Evolutionary conservation across 2,888 invertebrate genomes (phyloP).

Genomic region (Drosophila affinis): DNA sequence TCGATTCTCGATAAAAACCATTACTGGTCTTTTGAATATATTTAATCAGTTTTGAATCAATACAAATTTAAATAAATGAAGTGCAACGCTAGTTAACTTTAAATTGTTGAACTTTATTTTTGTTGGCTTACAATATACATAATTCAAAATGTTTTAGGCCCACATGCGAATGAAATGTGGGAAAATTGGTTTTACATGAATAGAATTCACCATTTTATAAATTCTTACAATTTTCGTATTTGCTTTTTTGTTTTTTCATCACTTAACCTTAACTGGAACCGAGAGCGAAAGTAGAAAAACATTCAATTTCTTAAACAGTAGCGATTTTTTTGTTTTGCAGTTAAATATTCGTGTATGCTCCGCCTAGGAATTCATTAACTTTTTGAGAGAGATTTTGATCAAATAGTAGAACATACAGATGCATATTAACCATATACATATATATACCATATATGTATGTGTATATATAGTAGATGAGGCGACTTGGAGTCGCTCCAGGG

Average conservation of each 20-base stretch:
- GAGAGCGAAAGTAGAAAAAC: constrained; percentile 52
- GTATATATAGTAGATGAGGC: constrained; percentile 56
- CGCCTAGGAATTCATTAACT: constrained; percentile 58
- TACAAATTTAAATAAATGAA: too few species aligned
- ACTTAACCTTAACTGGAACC: constrained; percentile 55
- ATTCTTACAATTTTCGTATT: constrained; percentile 39
- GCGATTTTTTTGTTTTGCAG: constrained; percentile 32
- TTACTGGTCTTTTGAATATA: neutral
- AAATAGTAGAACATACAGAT: constrained; percentile 51
- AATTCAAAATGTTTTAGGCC: constrained; percentile 70
- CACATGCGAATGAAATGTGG: constrained; percentile 71
- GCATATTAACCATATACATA: constrained; percentile 74
- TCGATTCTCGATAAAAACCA: too few species aligned
- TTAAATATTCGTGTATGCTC: constrained; percentile 60
- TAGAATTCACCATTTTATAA: constrained; percentile 48
- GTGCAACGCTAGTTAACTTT: constrained; percentile 36
- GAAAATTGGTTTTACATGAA: constrained; percentile 62
- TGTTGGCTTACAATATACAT: constrained; percentile 70
- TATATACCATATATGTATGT: constrained; percentile 41
- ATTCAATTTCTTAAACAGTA: constrained; percentile 55
- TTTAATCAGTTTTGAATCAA: neutral
- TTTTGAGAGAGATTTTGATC: constrained; percentile 48
- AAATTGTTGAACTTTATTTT: constrained; percentile 77
- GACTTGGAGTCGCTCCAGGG: constrained; percentile 67
- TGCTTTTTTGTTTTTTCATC: constrained; percentile 26